A percentile compares a stretch with the other conserved stretches of the same genome.
phyloP scores from a whole-genome alignment of 2,888 invertebrate genomes.

The Eilema sororculum region DNA sequence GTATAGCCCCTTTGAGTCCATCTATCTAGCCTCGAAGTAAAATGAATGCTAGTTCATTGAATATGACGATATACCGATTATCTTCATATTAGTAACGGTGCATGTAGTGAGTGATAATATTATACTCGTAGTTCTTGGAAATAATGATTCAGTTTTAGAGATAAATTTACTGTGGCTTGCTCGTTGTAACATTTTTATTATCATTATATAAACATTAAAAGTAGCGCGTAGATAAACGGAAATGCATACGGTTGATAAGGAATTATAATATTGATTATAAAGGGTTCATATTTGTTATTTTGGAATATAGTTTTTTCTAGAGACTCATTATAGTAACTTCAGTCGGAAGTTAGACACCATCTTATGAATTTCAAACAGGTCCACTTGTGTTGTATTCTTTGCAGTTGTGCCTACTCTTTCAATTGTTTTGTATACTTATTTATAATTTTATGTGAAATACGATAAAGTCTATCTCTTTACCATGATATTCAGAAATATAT shows the following conservation, averaged over 20 bases:
- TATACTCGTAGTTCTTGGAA: constrained; percentile 28
- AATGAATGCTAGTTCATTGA: not conserved
- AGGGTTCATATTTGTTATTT: not conserved
- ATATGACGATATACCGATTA: constrained; percentile 12
- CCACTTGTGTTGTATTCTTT: too few relatives aligned
- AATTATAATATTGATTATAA: not conserved
- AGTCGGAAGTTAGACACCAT: too few relatives aligned
- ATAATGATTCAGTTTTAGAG: constrained; percentile 34
- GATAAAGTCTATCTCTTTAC: not conserved
- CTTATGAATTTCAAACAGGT: not conserved
- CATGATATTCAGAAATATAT: not conserved
- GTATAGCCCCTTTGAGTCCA: not conserved
- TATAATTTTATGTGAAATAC: not conserved
- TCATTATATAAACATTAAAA: not conserved
- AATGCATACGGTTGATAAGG: not conserved
- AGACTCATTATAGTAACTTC: not conserved
- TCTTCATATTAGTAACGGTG: constrained; percentile 18
- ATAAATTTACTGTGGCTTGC: constrained; percentile 13
- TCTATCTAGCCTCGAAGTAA: not conserved
- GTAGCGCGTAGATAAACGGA: not conserved
- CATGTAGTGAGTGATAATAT: constrained; percentile 24
- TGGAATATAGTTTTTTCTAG: not conserved
- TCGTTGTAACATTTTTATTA: constrained; percentile 2
- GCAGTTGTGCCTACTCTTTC: not conserved
- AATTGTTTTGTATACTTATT: not conserved